These are phyloP conservation scores for Danio tinwini DNA, from an alignment of 2,797 vertebrate species.

Conservation along the genomic window DNA sequence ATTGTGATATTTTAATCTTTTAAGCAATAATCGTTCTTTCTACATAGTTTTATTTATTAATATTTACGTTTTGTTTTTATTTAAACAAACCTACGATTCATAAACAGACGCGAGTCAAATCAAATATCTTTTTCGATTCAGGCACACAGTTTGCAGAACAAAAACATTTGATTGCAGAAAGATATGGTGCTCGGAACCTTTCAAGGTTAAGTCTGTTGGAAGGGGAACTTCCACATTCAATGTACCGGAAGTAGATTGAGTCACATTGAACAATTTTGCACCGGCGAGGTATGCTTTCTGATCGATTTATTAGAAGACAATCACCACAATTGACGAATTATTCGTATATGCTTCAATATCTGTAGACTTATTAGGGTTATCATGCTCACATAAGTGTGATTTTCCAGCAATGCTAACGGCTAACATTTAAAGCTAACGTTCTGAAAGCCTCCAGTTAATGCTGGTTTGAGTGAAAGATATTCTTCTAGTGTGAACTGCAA, in stretches of 20 bases:
- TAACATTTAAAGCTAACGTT: background rate
- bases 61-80: background rate
- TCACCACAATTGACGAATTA: background rate
- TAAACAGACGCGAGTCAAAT: background rate
- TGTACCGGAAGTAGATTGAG: constrained; percentile 56
- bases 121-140: background rate
- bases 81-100: background rate
- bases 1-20: background rate
- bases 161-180: background rate
- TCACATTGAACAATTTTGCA: constrained; percentile 61
- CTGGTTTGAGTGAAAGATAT: background rate
- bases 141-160: background rate
- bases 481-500: background rate
- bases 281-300: background rate
- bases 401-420: background rate
- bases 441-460: background rate
- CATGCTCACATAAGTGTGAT: background rate
- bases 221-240: background rate
- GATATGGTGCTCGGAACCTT: constrained; percentile 40
- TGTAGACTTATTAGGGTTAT: background rate
- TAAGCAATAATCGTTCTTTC: background rate
- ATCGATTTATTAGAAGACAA: background rate
- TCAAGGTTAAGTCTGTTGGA: background rate
- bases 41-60: background rate
- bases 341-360: background rate